Percentiles rank a stretch among this genome's conserved stretches.
Evolutionary conservation across 1,140 invertebrate genomes (phyloP).

Genomic region (Hyposmocoma kahamanoa): DNA sequence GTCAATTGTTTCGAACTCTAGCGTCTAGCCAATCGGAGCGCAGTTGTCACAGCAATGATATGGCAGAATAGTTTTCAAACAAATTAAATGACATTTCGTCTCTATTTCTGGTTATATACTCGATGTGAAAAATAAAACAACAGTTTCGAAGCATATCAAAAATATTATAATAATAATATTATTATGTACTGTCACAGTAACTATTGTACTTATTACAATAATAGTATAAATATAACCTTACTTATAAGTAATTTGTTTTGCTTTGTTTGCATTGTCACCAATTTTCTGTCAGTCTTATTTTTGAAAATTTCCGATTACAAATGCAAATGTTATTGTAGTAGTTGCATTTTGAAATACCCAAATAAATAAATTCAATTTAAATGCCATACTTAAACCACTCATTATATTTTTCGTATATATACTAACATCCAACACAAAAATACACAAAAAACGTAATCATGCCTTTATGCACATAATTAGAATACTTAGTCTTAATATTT

Average conservation of each 20-base stretch:
- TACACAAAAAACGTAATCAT: neutral
- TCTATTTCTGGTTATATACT: too few relatives aligned
- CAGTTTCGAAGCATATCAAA: constrained; percentile 47
- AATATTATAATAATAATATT: constrained; percentile 41
- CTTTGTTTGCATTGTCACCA: constrained; percentile 32
- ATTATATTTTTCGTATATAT: constrained; percentile 9
- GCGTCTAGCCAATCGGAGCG: too few relatives aligned
- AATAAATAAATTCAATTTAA: constrained; percentile 7
- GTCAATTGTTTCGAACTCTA: too few relatives aligned
- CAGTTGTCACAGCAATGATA: too few relatives aligned
- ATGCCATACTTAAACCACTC: neutral
- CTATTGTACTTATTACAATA: constrained; percentile 54
- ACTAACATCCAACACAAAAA: constrained; percentile 22
- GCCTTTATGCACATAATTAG: too few relatives aligned
- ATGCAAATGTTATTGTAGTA: too few relatives aligned
- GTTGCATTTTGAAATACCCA: neutral
- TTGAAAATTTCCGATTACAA: too few relatives aligned
- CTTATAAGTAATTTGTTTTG: constrained; percentile 30
- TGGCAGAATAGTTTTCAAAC: too few relatives aligned
- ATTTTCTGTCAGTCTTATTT: constrained; percentile 34
- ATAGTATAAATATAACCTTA: constrained; percentile 21
- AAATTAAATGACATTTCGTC: too few relatives aligned
- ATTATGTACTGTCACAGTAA: constrained; percentile 52
- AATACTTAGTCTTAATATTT: neutral
- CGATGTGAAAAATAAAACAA: constrained; percentile 27